Base-by-base conservation (phyloP, 2,888 invertebrate genomes). In the Apodemia duryi region DNA sequence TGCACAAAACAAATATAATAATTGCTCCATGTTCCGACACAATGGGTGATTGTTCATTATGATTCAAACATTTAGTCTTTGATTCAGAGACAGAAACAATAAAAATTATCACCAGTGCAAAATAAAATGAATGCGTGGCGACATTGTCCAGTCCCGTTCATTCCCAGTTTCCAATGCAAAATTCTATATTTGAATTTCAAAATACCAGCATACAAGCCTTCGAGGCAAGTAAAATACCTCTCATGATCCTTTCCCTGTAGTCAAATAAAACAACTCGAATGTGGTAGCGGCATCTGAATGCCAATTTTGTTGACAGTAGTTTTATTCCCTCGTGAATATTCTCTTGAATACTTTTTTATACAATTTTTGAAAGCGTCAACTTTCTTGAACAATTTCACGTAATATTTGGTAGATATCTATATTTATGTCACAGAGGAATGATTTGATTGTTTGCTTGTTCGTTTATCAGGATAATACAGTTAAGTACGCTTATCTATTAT, bases 181-280 rank as follows among this genome's bases (percentile, higher is more conserved):
- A 86, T 80, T 85, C 78, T 77, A 82, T 83, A 90, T 91, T 90
- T 89, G 89, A 90, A 90, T 79, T 90, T 88, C 88, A 90, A 91
- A 91, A 87, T 83, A 86, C 78, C 78, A 78, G 77, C 75, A 76
- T 81, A 79, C 79, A 75, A 80, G 77, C 74, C 80, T 72, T 77
- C 76, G 79, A 79, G 78, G 75, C 63, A 41, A 61, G 79, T 74
- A 76, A 80, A 78, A 80, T 82, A 80, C 76, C 75, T 74, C 78
- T 82, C 82, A 82, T 84, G 86, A 84, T 84, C 84, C 84, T 84
- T 77, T 72, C 74, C 70, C 74, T 73, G 75, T 75, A 75, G 73
- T 81, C 74, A 81, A 86, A 87, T 86, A 85, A 86, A 86, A 84
- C 85, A 83, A 81, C 75, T 78, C 73, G 77, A 82, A 79, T 76